phyloP scores from a whole-genome alignment of 1,140 invertebrate species.

The Ceratosolen solmsi region DNA sequence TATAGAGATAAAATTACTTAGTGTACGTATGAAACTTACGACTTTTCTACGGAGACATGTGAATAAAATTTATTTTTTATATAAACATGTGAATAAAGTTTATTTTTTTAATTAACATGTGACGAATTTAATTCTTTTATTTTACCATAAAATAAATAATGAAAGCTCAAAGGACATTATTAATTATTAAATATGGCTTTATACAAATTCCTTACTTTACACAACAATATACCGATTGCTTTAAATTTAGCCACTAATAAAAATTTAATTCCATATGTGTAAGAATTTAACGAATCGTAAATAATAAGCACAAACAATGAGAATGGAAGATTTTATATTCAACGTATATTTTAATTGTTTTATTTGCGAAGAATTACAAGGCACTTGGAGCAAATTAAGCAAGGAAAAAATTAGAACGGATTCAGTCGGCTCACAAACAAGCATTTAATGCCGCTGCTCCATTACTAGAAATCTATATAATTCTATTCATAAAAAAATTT shows the following conservation, averaged over 20 bases:
- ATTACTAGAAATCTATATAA: slow-evolving; percentile 49
- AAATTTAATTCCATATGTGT: too few relatives aligned
- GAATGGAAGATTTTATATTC: background rate
- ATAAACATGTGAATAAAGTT: slow-evolving; percentile 39
- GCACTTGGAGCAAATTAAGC: too few relatives aligned
- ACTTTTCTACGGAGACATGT: slow-evolving; percentile 36
- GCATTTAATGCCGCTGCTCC: slow-evolving; percentile 43
- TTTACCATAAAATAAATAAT: too few relatives aligned
- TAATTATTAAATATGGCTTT: too few relatives aligned
- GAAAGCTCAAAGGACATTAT: too few relatives aligned
- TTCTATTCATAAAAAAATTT: slow-evolving; percentile 38
- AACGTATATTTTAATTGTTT: background rate
- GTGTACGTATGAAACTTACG: slow-evolving; percentile 19
- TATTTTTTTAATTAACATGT: slow-evolving; percentile 36
- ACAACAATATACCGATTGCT: background rate
- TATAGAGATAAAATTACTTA: background rate
- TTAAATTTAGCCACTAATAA: background rate
- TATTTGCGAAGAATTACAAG: slow-evolving; percentile 20
- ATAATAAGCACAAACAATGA: background rate
- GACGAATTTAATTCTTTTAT: too few relatives aligned
- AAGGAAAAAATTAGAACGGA: background rate
- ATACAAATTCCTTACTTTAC: too few relatives aligned
- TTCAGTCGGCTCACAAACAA: background rate
- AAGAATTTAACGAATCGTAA: background rate
- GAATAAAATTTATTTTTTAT: slow-evolving; percentile 49